A percentile compares a stretch with the other conserved stretches of the same genome.
These are phyloP conservation scores for Antheraea mylitta DNA, from an alignment of 1,140 invertebrate species.

Conservation along the genomic window DNA sequence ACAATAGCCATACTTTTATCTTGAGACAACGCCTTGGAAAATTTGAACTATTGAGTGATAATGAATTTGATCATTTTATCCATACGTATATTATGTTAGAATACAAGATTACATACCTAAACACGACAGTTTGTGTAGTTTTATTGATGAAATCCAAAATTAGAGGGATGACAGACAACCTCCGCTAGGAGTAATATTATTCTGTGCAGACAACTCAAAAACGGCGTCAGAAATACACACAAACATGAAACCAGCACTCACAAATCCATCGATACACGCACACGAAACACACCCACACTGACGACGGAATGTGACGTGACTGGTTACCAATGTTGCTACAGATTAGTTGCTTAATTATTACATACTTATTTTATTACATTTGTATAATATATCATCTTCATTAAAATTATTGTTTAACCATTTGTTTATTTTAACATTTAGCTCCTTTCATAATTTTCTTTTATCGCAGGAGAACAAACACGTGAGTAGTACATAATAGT, in stretches of 20 bases:
- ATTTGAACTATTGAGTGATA: constrained; percentile 23
- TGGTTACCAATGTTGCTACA: constrained; percentile 47
- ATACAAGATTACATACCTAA: constrained; percentile 55
- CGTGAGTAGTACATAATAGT: too few relatives aligned
- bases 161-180: constrained; percentile 65
- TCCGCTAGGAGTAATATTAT: too few relatives aligned
- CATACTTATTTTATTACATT: not conserved
- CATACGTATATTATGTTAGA: constrained; percentile 18
- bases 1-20: too few relatives aligned
- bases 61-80: not conserved
- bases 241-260: constrained; percentile 60
- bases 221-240: constrained; percentile 74
- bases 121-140: constrained; percentile 70
- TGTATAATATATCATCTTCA: not conserved
- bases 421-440: not conserved
- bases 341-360: not conserved
- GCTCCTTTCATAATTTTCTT: too few relatives aligned
- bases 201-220: constrained; percentile 64
- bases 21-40: constrained; percentile 59
- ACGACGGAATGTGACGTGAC: constrained; percentile 55
- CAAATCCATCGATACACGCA: constrained; percentile 51
- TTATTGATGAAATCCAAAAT: constrained; percentile 75
- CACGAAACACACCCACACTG: constrained; percentile 59
- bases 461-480: too few relatives aligned
- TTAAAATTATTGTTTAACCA: not conserved